Conservation (phyloP, 2,113 vertebrate genomes). For the Epinephelus cyanopodus region DNA sequence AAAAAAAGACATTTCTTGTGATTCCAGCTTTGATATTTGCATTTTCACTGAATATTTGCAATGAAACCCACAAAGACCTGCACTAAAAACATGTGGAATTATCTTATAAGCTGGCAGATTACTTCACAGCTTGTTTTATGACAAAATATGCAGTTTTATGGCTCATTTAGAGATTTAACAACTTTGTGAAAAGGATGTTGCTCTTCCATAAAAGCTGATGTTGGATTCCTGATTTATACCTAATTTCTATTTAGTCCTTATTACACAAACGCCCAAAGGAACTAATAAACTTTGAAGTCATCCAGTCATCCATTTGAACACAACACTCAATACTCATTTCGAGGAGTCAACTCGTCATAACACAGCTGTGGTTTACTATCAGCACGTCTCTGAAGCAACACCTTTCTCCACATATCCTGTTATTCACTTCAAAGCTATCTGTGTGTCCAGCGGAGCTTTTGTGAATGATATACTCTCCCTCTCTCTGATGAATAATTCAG, state of each 20-base stretch:
- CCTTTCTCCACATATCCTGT: constrained; percentile 30
- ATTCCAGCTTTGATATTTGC: background rate
- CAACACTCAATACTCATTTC: constrained; percentile 1
- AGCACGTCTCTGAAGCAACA: constrained; percentile 8
- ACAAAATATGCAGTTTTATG: constrained; percentile 1
- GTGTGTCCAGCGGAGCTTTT: background rate
- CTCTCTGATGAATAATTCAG: constrained; percentile 65
- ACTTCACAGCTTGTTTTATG: background rate
- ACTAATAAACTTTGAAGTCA: constrained; percentile 10
- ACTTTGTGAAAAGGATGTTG: background rate
- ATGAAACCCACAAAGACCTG: background rate
- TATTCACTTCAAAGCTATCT: constrained; percentile 37
- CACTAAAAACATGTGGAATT: background rate
- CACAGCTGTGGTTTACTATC: constrained; percentile 44
- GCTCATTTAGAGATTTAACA: constrained; percentile 14
- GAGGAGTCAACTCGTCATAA: constrained; percentile 23
- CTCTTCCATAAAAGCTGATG: constrained; percentile 4
- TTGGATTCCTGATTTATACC: background rate
- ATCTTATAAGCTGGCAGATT: background rate
- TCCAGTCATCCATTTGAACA: constrained; percentile 1
- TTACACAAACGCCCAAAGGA: constrained; percentile 13
- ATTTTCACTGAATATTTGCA: background rate
- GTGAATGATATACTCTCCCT: constrained; percentile 25
- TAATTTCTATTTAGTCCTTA: background rate
- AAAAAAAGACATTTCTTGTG: background rate